Evolutionary conservation across 2,113 vertebrate species (phyloP), one percentile per base, ranked within the genome.

Genomic region (Atherinomorus stipes): DNA sequence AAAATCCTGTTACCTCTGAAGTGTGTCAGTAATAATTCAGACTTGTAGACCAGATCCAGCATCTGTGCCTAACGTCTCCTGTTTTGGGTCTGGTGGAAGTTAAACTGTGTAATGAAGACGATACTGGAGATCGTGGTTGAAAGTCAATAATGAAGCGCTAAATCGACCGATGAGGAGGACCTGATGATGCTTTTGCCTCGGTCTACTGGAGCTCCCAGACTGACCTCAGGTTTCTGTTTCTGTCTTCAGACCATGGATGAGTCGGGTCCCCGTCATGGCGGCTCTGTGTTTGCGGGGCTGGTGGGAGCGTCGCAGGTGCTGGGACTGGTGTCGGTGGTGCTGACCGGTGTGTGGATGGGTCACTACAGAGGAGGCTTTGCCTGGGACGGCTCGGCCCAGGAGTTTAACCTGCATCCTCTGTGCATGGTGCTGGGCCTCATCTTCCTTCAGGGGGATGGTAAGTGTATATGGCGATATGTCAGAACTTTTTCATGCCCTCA

Each of bases 381-480:
- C 63, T 99, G 97, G 97, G 89, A 95, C n/a, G 86, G 95, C 45
- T 86, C 92, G 0, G 3, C 62, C 0, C 91, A 90, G n/a, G 93
- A 96, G 92, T 96, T 98, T 72, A 99, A 99, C 15, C 75, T 95
- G 31, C 98, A 98, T 67, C 96, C 98, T 0, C 94, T 99, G 10
- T 99, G 97, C 92, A 99, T 98, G 98, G 92, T 98, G 80, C 92
- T 98, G 61, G 96, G 95, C 2, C 88, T 99, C 92, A 91, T 98
- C 45, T 97, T 99, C 88, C 93, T 99, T 21, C 97, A 97, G 0
- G 98, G 96, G 0, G 97, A 99, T 0, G 96, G 98, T 99, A 74
- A 96, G 96, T 85, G n/a, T 19, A 42, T 26, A 3, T 12, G n/a
- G n/a, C n/a, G n/a, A n/a, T n/a, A n/a, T n/a, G n/a, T n/a, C n/a